Evolutionary conservation across 2,113 vertebrate genomes (phyloP).

Genomic region (Gambusia holbrooki): DNA sequence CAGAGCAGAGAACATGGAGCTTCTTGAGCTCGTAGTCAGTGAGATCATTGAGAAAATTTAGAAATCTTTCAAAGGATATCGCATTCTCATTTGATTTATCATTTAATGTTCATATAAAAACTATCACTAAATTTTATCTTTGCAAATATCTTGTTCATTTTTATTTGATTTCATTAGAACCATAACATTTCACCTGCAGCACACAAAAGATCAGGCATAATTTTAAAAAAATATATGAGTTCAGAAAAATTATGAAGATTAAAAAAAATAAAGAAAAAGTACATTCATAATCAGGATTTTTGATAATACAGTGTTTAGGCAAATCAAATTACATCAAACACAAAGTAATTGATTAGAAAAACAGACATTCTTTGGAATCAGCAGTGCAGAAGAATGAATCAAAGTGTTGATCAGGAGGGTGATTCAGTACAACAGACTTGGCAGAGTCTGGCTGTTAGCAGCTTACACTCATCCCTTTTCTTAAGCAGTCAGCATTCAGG

Average conservation of each 20-base stretch:
- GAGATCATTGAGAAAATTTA: background rate
- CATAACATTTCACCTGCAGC: background rate
- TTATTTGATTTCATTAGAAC: background rate
- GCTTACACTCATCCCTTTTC: constrained; percentile 47
- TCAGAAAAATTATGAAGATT: background rate
- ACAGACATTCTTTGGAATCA: background rate
- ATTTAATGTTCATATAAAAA: background rate
- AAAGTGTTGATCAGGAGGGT: constrained; percentile 7
- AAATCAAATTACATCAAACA: background rate
- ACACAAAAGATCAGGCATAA: background rate
- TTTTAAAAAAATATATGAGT: background rate
- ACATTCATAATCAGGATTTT: constrained; percentile 40
- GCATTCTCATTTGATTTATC: background rate
- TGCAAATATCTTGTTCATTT: background rate
- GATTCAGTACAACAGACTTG: constrained; percentile 33
- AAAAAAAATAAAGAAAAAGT: background rate
- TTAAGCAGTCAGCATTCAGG: constrained; percentile 62
- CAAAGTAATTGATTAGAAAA: background rate
- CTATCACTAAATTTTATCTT: background rate
- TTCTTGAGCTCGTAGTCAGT: background rate
- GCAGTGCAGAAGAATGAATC: constrained; percentile 9
- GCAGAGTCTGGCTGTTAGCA: constrained; percentile 41
- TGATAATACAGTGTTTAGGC: constrained; percentile 1
- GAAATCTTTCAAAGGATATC: background rate
- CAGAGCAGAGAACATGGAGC: background rate